Evolutionary conservation across 2,888 invertebrate genomes (phyloP).

Genomic region (Pogonocherus hispidulus): DNA sequence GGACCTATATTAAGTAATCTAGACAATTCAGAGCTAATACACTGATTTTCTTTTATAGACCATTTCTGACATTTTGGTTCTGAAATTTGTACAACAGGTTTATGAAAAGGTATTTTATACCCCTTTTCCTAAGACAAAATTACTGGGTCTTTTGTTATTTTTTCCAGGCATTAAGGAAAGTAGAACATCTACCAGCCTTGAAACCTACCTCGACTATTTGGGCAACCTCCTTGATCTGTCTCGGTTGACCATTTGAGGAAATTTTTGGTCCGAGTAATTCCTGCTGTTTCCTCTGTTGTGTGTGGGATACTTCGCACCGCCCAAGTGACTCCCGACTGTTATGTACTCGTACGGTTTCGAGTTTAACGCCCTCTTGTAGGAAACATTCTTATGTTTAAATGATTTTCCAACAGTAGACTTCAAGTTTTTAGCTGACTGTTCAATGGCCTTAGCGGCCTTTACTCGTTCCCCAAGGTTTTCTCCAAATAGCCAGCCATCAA

Average conservation of each 20-base stretch:
- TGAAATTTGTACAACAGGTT: neutral
- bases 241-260: neutral
- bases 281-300: neutral
- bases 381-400: conserved; percentile 6
- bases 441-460: conserved; percentile 3
- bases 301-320: neutral
- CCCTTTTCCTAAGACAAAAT: conserved; percentile 13
- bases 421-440: conserved; percentile 5
- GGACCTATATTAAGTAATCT: neutral
- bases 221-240: neutral
- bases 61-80: neutral
- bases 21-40: neutral
- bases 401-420: neutral
- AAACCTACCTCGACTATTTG: conserved; percentile 5
- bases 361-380: neutral
- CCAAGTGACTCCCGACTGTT: neutral
- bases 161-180: neutral
- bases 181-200: neutral
- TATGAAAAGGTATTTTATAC: conserved; percentile 16
- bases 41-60: neutral
- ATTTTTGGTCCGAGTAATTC: neutral
- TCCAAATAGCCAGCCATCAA: conserved; percentile 23
- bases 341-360: neutral
- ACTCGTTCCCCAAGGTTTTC: conserved; percentile 19
- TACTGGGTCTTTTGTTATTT: conserved; percentile 3